phyloP scores from a whole-genome alignment of 53 echinoderm and acorn worm genomes.

The Zoroaster sp. region DNA sequence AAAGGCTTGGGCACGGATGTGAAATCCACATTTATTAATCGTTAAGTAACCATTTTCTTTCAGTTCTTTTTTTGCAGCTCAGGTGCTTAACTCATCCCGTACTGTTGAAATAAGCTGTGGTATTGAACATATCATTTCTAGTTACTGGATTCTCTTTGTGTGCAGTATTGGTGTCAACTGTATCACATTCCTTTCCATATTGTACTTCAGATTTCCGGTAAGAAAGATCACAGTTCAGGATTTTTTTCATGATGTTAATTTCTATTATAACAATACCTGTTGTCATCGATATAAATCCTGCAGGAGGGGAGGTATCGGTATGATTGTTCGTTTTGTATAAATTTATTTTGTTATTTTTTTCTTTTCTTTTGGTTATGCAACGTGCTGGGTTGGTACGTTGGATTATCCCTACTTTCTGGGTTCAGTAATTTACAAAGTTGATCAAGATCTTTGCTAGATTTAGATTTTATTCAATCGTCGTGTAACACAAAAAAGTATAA shows the following conservation, averaged over 20 bases:
- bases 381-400: no score
- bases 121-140: slow-evolving; percentile 48
- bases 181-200: slow-evolving; percentile 37
- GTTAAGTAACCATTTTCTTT: not conserved
- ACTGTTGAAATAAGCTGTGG: slow-evolving; percentile 59
- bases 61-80: slow-evolving; percentile 65
- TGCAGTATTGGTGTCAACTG: slow-evolving; percentile 30
- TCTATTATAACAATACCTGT: not conserved
- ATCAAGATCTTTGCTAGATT: no score
- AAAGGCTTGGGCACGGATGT: not conserved
- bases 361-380: not conserved
- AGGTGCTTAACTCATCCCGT: slow-evolving; percentile 41
- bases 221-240: not conserved
- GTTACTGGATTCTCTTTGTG: slow-evolving; percentile 66
- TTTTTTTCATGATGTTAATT: not conserved
- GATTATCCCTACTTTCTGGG: no score
- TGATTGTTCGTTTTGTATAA: not conserved
- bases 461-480: no score
- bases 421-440: no score
- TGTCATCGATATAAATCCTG: not conserved
- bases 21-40: not conserved
- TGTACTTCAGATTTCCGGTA: slow-evolving; percentile 68
- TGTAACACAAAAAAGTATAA: no score
- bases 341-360: not conserved
- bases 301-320: not conserved